Evolutionary conservation across 2,888 invertebrate genomes (phyloP).

Genomic region (Sminthurides aquaticus): DNA sequence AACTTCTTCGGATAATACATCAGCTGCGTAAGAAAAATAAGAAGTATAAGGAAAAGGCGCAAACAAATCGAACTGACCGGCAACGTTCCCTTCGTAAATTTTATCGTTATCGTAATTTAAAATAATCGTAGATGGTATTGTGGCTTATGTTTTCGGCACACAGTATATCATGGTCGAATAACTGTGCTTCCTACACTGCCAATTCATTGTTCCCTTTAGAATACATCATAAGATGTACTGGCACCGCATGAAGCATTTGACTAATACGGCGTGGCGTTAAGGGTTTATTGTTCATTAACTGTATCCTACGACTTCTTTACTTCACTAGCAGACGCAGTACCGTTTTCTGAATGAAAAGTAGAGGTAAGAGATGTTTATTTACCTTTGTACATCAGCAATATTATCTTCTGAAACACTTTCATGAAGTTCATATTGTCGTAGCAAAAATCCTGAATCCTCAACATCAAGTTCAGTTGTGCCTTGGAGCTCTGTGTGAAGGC

Average conservation of each 20-base stretch:
- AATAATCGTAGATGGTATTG: background rate
- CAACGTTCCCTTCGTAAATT: no score
- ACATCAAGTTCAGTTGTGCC: conserved; percentile 78
- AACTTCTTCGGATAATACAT: conserved; percentile 88
- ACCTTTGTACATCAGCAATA: conserved; percentile 93
- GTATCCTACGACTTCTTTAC: no score
- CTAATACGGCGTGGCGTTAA: conserved; percentile 1
- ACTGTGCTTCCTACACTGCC: conserved; percentile 9
- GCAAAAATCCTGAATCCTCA: conserved; percentile 94
- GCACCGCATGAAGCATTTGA: background rate
- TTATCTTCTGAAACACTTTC: conserved; percentile 96
- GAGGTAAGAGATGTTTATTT: conserved; percentile 47
- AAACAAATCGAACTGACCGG: no score
- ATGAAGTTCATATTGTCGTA: conserved; percentile 99
- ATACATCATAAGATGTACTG: conserved; percentile 3
- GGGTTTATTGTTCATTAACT: no score
- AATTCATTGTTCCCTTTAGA: background rate
- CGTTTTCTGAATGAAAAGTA: no score
- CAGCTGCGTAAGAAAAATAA: conserved; percentile 56
- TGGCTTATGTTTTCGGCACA: conserved; percentile 10
- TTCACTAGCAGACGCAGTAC: no score
- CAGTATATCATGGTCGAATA: background rate
- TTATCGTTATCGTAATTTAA: no score
- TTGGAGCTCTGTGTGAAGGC: conserved; percentile 79
- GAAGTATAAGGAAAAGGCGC: no score